These are phyloP conservation scores for Heteromurus nitidus DNA, from an alignment of 2,888 invertebrate species.

Conservation along the genomic window DNA sequence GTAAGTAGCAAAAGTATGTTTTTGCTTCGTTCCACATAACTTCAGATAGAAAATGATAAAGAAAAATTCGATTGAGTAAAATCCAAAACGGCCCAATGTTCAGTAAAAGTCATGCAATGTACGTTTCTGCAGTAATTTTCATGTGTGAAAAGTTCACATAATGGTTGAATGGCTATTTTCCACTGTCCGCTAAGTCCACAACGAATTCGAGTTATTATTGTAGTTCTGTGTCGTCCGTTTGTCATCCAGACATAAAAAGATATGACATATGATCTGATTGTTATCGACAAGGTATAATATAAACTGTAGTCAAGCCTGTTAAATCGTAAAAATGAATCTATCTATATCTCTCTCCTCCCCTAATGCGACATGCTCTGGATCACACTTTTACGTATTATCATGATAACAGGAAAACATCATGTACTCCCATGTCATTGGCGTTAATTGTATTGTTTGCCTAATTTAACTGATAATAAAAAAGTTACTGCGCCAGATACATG, in stretches of 20 bases:
- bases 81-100: conserved; percentile 34
- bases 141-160: not conserved
- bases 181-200: conserved; percentile 31
- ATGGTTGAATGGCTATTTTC: conserved; percentile 20
- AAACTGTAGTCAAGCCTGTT: conserved; percentile 10
- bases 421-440: conserved; percentile 38
- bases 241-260: conserved; percentile 31
- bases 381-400: not conserved
- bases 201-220: conserved; percentile 45
- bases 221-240: conserved; percentile 49
- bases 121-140: conserved; percentile 30
- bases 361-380: conserved; percentile 28
- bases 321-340: conserved; percentile 40
- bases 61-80: too few species aligned
- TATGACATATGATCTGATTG: too few species aligned
- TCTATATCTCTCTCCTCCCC: too few species aligned
- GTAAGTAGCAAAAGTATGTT: too few species aligned
- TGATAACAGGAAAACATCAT: conserved; percentile 30
- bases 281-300: not conserved
- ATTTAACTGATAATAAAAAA: conserved; percentile 44
- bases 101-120: conserved; percentile 53
- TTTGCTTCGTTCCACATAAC: not conserved
- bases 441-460: conserved; percentile 49
- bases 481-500: too few species aligned
- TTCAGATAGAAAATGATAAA: too few species aligned